Percentiles rank a stretch among this genome's conserved stretches.
These are phyloP conservation scores for Cheumatopsyche charites DNA, from an alignment of 1,140 invertebrate species.

Conservation along the genomic window DNA sequence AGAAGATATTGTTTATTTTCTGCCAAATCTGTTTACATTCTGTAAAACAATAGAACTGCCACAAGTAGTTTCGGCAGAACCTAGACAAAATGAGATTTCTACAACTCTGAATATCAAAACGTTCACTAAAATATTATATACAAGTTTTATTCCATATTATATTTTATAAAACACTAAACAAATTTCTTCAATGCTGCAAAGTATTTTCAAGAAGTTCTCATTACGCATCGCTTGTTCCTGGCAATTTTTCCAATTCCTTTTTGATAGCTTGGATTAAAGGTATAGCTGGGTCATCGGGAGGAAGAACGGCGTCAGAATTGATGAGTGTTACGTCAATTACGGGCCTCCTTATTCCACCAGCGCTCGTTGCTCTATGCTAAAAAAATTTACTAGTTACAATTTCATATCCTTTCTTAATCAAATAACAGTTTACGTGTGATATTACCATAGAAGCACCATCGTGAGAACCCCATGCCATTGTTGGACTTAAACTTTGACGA, in stretches of 20 bases:
- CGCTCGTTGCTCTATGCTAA: constrained; percentile 47
- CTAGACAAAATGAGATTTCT: no score
- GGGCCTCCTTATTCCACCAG: constrained; percentile 54
- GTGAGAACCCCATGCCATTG: constrained; percentile 42
- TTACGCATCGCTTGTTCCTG: constrained; percentile 46
- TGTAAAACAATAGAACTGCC: no score
- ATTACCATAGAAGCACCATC: constrained; percentile 29
- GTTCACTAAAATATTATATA: no score
- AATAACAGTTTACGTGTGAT: not conserved
- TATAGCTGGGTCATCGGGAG: constrained; percentile 62
- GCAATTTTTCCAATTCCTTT: constrained; percentile 54
- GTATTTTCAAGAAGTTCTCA: no score
- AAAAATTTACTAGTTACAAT: constrained; percentile 13
- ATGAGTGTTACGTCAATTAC: constrained; percentile 55
- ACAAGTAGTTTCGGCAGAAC: no score
- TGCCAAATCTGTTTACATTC: no score
- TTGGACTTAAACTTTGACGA: constrained; percentile 34
- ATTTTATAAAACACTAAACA: no score
- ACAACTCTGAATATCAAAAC: no score
- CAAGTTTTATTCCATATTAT: no score
- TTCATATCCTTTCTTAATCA: not conserved
- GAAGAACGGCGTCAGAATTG: constrained; percentile 54
- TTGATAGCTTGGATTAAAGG: constrained; percentile 67
- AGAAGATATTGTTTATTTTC: no score
- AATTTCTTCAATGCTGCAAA: no score